These are phyloP conservation scores for Poecilia gillii DNA, from an alignment of 2,797 vertebrate genomes.

Conservation along the genomic window DNA sequence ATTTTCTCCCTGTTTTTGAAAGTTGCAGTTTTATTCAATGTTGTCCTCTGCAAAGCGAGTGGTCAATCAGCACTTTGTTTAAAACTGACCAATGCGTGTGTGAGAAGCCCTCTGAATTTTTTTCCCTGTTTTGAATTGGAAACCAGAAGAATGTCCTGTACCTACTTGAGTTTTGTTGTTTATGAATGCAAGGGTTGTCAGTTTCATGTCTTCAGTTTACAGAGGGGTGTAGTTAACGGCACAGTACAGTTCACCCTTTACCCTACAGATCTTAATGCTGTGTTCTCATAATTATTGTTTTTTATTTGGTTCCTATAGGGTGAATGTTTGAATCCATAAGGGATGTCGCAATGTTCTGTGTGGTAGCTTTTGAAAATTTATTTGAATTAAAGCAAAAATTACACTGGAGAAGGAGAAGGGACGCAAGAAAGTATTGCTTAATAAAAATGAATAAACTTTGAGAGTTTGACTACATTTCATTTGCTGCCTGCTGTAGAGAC, in stretches of 20 bases:
- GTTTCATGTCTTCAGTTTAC: slow-evolving; percentile 73
- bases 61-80: slow-evolving; percentile 84
- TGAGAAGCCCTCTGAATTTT: slow-evolving; percentile 54
- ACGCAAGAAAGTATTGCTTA: slow-evolving; percentile 85
- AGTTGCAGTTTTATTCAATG: slow-evolving; percentile 72
- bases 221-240: slow-evolving; percentile 69
- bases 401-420: slow-evolving; percentile 85
- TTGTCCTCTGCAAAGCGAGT: slow-evolving; percentile 74
- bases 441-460: slow-evolving; percentile 82
- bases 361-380: slow-evolving; percentile 69
- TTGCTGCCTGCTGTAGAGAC: background rate
- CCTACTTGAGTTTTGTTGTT: slow-evolving; percentile 66
- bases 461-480: background rate
- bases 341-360: slow-evolving; percentile 67
- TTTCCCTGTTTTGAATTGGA: slow-evolving; percentile 28
- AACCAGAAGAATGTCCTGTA: slow-evolving; percentile 65
- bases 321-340: slow-evolving; percentile 72
- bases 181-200: slow-evolving; percentile 56
- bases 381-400: slow-evolving; percentile 68
- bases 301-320: slow-evolving; percentile 62
- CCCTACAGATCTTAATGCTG: slow-evolving; percentile 76
- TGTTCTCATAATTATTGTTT: slow-evolving; percentile 40
- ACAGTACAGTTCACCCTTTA: slow-evolving; percentile 68
- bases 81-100: slow-evolving; percentile 66
- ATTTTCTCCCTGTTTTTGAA: slow-evolving; percentile 51